Conservation (phyloP, 2,113 vertebrate genomes). For the Odocoileus virginianus region DNA sequence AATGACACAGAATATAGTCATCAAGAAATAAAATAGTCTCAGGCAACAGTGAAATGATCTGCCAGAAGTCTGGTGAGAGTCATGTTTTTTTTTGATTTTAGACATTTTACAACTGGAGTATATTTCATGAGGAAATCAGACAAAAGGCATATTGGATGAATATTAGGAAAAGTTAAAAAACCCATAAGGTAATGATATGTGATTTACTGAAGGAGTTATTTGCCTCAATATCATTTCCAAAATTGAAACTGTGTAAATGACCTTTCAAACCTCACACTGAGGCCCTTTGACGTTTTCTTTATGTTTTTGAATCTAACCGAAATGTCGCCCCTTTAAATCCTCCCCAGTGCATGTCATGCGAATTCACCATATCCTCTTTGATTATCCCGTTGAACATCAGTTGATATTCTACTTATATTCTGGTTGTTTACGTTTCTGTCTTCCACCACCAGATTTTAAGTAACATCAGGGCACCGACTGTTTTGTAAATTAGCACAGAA, state of each 20-base stretch:
- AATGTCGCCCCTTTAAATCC: background rate
- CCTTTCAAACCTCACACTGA: accelerated
- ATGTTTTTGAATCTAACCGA: background rate
- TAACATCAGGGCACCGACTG: background rate
- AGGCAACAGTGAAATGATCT: background rate
- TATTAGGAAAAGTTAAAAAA: background rate
- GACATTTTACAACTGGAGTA: background rate
- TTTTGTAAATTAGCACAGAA: background rate
- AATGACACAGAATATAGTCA: background rate
- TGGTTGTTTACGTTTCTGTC: background rate
- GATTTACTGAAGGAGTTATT: background rate
- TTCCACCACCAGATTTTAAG: background rate
- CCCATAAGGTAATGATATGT: background rate
- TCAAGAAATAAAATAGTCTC: background rate
- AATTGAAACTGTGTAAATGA: background rate
- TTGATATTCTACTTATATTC: background rate
- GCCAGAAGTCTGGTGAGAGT: background rate
- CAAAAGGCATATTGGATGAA: background rate
- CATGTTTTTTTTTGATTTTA: background rate
- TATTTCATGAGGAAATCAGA: background rate
- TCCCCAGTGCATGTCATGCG: background rate
- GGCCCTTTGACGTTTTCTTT: background rate
- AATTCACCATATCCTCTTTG: background rate
- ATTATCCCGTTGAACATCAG: background rate
- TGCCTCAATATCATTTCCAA: background rate